Evolutionary conservation across 1,140 invertebrate genomes (phyloP).

Genomic region (Spodoptera litura): DNA sequence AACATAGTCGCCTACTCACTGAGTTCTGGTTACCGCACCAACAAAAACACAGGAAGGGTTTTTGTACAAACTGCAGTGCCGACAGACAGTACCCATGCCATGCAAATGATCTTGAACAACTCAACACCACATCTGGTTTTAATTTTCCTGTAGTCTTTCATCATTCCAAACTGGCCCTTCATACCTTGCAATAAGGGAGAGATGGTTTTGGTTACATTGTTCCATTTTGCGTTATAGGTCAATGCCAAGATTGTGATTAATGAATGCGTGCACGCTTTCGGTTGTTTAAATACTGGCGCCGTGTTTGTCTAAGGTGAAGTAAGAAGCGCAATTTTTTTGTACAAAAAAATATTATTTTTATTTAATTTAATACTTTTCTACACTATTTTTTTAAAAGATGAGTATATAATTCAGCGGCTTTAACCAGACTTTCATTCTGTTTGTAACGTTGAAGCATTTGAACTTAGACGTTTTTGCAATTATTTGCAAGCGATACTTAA

Average conservation of each 20-base stretch:
- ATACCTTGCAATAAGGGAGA: conserved; percentile 10
- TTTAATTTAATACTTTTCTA: no score
- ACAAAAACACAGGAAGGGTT: conserved; percentile 42
- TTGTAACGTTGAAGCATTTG: background rate
- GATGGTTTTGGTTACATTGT: conserved; percentile 31
- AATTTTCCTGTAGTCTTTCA: conserved; percentile 25
- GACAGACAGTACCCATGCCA: conserved; percentile 19
- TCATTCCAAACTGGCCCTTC: conserved; percentile 5
- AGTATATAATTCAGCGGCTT: no score
- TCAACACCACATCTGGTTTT: conserved; percentile 35
- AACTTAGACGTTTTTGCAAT: conserved; percentile 1
- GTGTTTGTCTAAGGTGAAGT: conserved; percentile 11
- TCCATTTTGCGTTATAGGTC: conserved; percentile 47
- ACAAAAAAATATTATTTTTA: background rate
- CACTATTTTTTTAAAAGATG: no score
- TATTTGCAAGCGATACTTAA: conserved; percentile 2
- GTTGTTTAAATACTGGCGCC: conserved; percentile 37
- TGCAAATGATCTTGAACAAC: conserved; percentile 33
- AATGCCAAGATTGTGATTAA: conserved; percentile 44
- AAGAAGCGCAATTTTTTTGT: background rate
- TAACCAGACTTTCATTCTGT: background rate
- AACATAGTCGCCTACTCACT: conserved; percentile 3
- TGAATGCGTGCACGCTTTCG: conserved; percentile 34
- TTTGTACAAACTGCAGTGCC: conserved; percentile 43
- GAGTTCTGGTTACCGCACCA: conserved; percentile 28